phyloP scores from a whole-genome alignment of 2,888 invertebrate genomes.

The Lycocerus yunnanus region DNA sequence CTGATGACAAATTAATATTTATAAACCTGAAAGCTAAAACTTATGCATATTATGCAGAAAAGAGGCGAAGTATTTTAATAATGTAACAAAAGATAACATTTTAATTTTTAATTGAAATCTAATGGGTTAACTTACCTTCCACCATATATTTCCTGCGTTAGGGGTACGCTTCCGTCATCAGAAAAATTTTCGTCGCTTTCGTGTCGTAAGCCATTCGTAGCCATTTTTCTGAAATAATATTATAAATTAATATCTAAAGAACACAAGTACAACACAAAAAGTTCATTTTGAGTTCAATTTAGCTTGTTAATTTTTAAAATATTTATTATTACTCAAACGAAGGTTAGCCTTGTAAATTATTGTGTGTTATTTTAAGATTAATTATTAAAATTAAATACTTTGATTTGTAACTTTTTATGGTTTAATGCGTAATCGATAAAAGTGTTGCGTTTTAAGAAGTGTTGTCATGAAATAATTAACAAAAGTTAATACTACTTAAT shows the following conservation, averaged over 20 bases:
- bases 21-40: not conserved
- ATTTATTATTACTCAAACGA: not conserved
- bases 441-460: not conserved
- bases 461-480: not conserved
- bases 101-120: not conserved
- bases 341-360: not conserved
- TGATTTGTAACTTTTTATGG: not conserved
- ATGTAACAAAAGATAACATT: not conserved
- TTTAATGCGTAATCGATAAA: not conserved
- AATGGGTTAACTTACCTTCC: slow-evolving; percentile 74
- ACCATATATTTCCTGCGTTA: slow-evolving; percentile 86
- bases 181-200: slow-evolving; percentile 79
- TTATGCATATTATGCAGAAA: not conserved
- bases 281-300: no score
- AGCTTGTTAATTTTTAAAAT: not conserved
- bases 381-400: not conserved
- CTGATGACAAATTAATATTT: not conserved
- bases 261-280: no score
- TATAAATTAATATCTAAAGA: no score
- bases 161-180: slow-evolving; percentile 86
- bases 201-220: slow-evolving; percentile 67
- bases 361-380: not conserved
- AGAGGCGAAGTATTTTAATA: not conserved
- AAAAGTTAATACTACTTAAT: not conserved
- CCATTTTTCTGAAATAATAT: slow-evolving; percentile 56